Conservation (phyloP, 2,113 vertebrate genomes). For the Corvus moneduloides region DNA sequence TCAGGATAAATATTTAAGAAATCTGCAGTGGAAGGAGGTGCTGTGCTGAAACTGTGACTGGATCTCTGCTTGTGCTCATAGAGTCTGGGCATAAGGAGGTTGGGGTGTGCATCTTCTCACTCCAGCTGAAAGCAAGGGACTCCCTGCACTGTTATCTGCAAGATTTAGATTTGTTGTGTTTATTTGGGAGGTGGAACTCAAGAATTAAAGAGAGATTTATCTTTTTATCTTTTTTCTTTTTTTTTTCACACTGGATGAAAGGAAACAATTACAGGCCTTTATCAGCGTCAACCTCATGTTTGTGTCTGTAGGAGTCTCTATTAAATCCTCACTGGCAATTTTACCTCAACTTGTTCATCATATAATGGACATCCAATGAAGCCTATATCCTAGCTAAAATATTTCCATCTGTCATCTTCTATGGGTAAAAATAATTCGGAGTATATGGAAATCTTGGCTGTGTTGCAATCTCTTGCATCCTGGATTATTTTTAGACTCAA, state of each 20-base stretch:
- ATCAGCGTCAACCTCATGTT: not conserved
- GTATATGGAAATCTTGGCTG: not conserved
- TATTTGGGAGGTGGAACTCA: not conserved
- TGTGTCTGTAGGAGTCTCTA: not conserved
- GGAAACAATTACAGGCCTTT: not conserved
- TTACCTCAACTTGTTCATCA: not conserved
- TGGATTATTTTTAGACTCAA: conserved; percentile 26
- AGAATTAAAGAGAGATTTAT: not conserved
- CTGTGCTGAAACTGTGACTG: not conserved
- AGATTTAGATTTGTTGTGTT: not conserved
- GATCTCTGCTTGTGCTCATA: not conserved
- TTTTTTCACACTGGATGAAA: not conserved
- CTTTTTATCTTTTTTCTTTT: too few species aligned
- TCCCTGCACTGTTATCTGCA: not conserved
- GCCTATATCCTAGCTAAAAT: not conserved
- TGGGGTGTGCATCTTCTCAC: not conserved
- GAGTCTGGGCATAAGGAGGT: too few species aligned
- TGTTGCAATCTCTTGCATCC: not conserved
- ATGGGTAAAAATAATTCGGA: not conserved
- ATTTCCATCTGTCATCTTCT: not conserved
- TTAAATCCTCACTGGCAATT: not conserved
- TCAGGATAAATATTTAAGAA: not conserved
- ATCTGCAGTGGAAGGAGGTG: not conserved
- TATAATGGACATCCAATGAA: not conserved
- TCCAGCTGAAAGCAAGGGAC: not conserved